Evolutionary conservation across 2,888 invertebrate genomes (phyloP).

Genomic region (Norana najaformis): DNA sequence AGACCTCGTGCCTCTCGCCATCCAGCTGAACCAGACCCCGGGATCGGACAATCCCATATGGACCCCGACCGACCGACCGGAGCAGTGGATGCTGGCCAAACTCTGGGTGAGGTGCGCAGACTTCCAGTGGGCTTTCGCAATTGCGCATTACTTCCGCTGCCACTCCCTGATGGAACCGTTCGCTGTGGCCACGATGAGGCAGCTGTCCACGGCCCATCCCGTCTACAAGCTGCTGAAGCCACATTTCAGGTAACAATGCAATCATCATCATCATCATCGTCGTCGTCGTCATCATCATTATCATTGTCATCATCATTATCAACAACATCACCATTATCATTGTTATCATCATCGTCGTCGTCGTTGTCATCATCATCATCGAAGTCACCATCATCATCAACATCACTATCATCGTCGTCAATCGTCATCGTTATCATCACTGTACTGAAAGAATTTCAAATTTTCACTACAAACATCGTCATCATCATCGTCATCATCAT

Average conservation of each 20-base stretch:
- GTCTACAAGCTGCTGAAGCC: slow-evolving; percentile 64
- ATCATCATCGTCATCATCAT: slow-evolving; percentile 39
- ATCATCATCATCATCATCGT: not conserved
- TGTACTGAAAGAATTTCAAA: no score
- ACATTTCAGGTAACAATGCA: slow-evolving; percentile 54
- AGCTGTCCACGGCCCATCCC: slow-evolving; percentile 64
- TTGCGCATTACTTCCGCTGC: slow-evolving; percentile 43
- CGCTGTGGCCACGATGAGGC: slow-evolving; percentile 61
- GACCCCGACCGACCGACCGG: slow-evolving; percentile 44
- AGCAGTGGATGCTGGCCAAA: slow-evolving; percentile 62
- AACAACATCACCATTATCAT: not conserved
- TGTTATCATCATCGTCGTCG: not conserved
- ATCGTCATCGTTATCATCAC: slow-evolving; percentile 31
- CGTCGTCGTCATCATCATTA: not conserved
- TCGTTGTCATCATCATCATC: not conserved
- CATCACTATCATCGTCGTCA: slow-evolving; percentile 21
- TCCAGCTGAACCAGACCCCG: slow-evolving; percentile 62
- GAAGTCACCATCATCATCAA: slow-evolving; percentile 16
- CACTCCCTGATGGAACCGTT: slow-evolving; percentile 59
- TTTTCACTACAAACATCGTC: slow-evolving; percentile 38
- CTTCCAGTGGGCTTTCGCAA: slow-evolving; percentile 41
- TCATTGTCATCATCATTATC: not conserved
- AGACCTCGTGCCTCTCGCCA: slow-evolving; percentile 62
- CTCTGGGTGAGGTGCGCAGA: slow-evolving; percentile 62
- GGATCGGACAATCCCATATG: slow-evolving; percentile 61